Conservation (phyloP, 2,888 invertebrate species). For the Mechanitis messenoides region DNA sequence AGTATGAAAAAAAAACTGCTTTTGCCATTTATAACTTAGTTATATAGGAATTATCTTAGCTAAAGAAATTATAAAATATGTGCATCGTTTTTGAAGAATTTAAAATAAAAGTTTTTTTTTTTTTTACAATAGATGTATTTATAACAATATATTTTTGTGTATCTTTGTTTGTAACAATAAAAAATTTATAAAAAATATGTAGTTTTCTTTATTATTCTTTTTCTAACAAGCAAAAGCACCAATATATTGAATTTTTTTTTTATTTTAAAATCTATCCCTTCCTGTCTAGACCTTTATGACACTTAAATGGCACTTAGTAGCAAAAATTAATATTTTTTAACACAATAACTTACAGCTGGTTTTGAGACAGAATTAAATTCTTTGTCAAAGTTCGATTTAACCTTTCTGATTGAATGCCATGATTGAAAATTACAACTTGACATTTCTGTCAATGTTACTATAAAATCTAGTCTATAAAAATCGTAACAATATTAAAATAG, state of each 20-base stretch:
- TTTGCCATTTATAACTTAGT: no score
- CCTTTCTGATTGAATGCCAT: no score
- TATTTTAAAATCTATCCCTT: neutral
- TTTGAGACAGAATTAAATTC: no score
- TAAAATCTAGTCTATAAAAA: no score
- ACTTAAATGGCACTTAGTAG: no score
- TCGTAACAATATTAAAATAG: neutral
- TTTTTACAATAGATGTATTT: constrained; percentile 23
- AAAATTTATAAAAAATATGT: constrained; percentile 24
- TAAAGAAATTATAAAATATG: neutral
- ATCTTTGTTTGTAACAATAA: constrained; percentile 31
- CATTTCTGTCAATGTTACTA: no score
- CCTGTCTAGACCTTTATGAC: neutral
- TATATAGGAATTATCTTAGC: no score
- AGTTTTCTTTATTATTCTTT: constrained; percentile 7
- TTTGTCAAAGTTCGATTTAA: no score
- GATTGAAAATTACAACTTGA: no score
- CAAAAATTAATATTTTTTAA: no score
- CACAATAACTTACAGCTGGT: no score
- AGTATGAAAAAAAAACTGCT: no score
- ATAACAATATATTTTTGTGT: constrained; percentile 14
- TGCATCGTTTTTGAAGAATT: neutral
- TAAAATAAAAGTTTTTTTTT: constrained; percentile 14
- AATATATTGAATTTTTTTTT: neutral
- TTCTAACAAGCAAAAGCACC: neutral